phyloP scores from a whole-genome alignment of 2,888 invertebrate species.

The Rhingia campestris region DNA sequence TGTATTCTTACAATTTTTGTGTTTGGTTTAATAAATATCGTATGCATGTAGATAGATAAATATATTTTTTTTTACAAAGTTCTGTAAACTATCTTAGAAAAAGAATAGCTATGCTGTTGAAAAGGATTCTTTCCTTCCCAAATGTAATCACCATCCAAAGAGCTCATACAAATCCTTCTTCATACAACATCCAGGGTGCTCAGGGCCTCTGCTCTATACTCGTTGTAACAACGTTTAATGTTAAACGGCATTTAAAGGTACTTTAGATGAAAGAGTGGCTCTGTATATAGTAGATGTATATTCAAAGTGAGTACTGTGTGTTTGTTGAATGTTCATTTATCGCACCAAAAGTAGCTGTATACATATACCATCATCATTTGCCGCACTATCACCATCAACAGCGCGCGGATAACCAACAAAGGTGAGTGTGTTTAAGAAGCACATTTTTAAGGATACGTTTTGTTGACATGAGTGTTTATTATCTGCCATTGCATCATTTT shows the following conservation, averaged over 20 bases:
- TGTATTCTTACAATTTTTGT: neutral
- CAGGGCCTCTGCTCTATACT: neutral
- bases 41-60: neutral
- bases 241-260: slow-evolving; percentile 71
- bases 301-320: slow-evolving; percentile 46
- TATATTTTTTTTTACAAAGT: slow-evolving; percentile 41
- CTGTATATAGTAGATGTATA: slow-evolving; percentile 41
- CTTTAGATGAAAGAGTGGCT: slow-evolving; percentile 66
- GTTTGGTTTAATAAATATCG: slow-evolving; percentile 11
- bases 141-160: slow-evolving; percentile 63
- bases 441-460: slow-evolving; percentile 74
- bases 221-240: slow-evolving; percentile 52
- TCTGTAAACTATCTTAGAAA: slow-evolving; percentile 56
- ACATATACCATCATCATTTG: slow-evolving; percentile 3
- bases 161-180: slow-evolving; percentile 48
- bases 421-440: slow-evolving; percentile 68
- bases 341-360: slow-evolving; percentile 31
- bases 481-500: slow-evolving; percentile 74
- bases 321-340: slow-evolving; percentile 62
- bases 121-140: neutral
- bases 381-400: slow-evolving; percentile 22
- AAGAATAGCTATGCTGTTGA: neutral
- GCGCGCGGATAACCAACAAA: slow-evolving; percentile 28
- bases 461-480: slow-evolving; percentile 75
- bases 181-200: neutral